phyloP scores from a whole-genome alignment of 2,888 invertebrate species.

The Mesochorus sp. region DNA sequence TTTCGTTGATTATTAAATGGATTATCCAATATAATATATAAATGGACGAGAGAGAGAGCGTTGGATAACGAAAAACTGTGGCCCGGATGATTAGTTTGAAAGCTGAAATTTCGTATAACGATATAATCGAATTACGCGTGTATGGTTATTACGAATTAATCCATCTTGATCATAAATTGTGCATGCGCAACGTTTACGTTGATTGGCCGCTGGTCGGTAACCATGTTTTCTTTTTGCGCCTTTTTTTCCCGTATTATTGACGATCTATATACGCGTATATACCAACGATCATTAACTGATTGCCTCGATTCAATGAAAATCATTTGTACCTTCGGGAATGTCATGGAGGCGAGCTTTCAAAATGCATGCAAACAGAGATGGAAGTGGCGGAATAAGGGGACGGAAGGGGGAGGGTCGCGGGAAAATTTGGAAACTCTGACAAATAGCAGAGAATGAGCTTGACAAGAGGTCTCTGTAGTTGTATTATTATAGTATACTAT shows the following conservation, averaged over 20 bases:
- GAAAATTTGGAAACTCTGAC: conserved; percentile 47
- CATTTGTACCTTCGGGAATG: conserved; percentile 37
- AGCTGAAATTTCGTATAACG: too few relatives aligned
- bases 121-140: too few relatives aligned
- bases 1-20: too few relatives aligned
- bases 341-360: conserved; percentile 47
- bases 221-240: too few relatives aligned
- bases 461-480: conserved; percentile 7
- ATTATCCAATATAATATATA: too few relatives aligned
- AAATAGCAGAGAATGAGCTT: conserved; percentile 26
- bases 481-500: too few relatives aligned
- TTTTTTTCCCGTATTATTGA: not conserved
- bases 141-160: too few relatives aligned
- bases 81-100: too few relatives aligned
- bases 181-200: too few relatives aligned
- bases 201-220: too few relatives aligned
- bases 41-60: not conserved
- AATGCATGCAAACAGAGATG: not conserved
- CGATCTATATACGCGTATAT: not conserved
- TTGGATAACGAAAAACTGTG: not conserved
- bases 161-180: too few relatives aligned
- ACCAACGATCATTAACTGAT: conserved; percentile 53
- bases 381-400: not conserved
- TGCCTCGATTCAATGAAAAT: conserved; percentile 59
- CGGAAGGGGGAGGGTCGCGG: not conserved